Conservation (phyloP, 1,140 invertebrate species). For the Lepidurus packardi region DNA sequence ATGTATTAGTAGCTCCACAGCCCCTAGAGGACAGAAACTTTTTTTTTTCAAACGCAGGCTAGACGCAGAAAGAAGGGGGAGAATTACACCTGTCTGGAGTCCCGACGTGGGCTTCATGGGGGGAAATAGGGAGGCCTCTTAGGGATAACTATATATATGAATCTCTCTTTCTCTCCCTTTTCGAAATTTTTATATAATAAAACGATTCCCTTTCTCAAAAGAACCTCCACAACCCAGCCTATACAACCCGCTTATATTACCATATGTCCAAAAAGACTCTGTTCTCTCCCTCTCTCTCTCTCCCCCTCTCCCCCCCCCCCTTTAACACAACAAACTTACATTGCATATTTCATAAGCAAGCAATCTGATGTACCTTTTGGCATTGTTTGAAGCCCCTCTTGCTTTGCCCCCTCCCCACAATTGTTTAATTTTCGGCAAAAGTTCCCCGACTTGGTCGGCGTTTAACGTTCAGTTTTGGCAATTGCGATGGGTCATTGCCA, state of each 20-base stretch:
- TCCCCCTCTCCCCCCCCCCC: no score
- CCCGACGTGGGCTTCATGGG: background rate
- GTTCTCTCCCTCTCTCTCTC: background rate
- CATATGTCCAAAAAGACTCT: background rate
- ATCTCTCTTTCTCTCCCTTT: background rate
- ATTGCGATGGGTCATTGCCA: background rate
- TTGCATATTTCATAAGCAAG: background rate
- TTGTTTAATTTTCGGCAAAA: background rate
- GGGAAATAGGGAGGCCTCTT: background rate
- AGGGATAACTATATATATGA: background rate
- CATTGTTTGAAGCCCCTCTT: background rate
- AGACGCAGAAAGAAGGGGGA: background rate
- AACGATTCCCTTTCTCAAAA: background rate
- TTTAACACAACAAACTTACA: background rate
- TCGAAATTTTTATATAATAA: constrained; percentile 7
- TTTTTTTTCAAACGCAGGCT: background rate
- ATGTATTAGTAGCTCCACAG: background rate
- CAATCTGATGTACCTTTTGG: background rate
- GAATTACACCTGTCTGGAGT: constrained; percentile 15
- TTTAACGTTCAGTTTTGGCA: background rate
- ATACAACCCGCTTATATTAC: background rate
- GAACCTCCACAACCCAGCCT: background rate
- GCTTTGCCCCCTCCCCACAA: background rate
- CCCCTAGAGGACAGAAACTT: background rate
- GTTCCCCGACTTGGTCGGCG: background rate